A percentile compares a stretch with the other conserved stretches of the same genome.
These are phyloP conservation scores for Saccopteryx bilineata DNA, from an alignment of 2,113 vertebrate genomes.

Conservation along the genomic window DNA sequence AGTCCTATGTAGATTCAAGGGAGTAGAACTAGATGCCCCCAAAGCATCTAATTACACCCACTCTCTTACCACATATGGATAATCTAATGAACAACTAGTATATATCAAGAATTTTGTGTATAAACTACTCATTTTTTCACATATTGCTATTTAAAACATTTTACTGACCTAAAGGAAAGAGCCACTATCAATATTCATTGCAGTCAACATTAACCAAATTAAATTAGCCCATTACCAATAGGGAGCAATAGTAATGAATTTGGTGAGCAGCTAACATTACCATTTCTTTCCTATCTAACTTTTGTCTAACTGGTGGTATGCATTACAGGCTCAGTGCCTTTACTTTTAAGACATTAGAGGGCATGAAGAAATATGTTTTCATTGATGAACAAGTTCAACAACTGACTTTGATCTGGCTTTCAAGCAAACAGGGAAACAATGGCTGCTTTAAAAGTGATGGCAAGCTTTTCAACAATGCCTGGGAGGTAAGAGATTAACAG, in stretches of 20 bases:
- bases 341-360: constrained; percentile 89
- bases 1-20: background rate
- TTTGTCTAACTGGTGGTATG: background rate
- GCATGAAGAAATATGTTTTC: constrained; percentile 85
- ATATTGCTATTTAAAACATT: background rate
- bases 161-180: background rate
- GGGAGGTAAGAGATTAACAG: constrained; percentile 87
- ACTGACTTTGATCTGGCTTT: constrained; percentile 88
- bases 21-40: background rate
- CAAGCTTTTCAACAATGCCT: constrained; percentile 82
- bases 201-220: background rate
- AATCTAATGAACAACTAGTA: background rate
- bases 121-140: background rate
- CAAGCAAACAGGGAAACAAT: constrained; percentile 74
- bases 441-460: constrained; percentile 89
- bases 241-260: background rate
- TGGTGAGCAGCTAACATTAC: background rate
- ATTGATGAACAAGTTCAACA: constrained; percentile 84
- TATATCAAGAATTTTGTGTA: background rate
- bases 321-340: constrained; percentile 90
- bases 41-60: background rate
- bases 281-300: background rate
- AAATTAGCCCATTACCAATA: background rate
- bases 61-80: background rate
- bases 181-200: background rate